Conservation (phyloP, 2,113 vertebrate species). For the Psilopsiagon aurifrons region DNA sequence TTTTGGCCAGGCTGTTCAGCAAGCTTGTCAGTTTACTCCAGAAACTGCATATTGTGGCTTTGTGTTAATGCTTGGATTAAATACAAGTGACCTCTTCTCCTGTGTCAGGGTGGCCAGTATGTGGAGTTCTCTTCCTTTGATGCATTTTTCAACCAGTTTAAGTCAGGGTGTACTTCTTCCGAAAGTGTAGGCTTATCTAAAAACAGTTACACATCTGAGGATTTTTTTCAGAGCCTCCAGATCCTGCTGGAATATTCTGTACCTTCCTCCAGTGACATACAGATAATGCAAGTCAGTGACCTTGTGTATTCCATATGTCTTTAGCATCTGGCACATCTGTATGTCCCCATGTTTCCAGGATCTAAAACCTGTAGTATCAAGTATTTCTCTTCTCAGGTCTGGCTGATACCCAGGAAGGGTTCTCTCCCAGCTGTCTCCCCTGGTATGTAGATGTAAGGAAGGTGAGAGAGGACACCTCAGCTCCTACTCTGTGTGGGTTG, state of each 20-base stretch:
- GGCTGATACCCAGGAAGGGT: not conserved
- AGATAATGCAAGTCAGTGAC: not conserved
- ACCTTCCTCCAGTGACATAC: not conserved
- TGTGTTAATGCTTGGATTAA: conserved; percentile 19
- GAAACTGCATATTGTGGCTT: not conserved
- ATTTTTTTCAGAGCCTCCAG: not conserved
- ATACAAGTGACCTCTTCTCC: conserved; percentile 1
- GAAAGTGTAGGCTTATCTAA: not conserved
- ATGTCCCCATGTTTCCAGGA: not conserved
- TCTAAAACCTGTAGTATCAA: not conserved
- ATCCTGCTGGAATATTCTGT: not conserved
- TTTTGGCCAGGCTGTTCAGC: conserved; percentile 4
- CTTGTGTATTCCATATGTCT: not conserved
- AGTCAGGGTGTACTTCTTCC: not conserved
- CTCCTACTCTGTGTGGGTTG: not conserved
- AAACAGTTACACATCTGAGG: not conserved
- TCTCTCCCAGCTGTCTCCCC: not conserved
- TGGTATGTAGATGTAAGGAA: not conserved
- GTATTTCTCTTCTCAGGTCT: not conserved
- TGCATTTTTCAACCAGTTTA: not conserved
- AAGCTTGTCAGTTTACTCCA: conserved; percentile 25
- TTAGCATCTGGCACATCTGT: not conserved
- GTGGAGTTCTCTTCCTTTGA: not conserved
- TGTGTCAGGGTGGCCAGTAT: not conserved
- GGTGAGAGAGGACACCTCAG: not conserved